Conservation (phyloP, 2,888 invertebrate species). For the Standfussiana lucernea region DNA sequence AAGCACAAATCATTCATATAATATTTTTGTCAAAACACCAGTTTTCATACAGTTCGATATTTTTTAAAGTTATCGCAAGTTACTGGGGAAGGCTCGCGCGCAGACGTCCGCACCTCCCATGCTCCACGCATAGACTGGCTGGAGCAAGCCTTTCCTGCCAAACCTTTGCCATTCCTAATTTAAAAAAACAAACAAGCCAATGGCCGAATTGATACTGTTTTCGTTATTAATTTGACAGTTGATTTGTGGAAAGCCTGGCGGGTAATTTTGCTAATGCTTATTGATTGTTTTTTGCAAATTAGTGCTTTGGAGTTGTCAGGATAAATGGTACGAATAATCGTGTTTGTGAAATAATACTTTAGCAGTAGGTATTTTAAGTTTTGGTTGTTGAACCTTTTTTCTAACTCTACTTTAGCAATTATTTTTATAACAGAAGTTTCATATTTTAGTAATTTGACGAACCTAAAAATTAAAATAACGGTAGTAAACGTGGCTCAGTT, state of each 20-base stretch:
- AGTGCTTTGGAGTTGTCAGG: neutral
- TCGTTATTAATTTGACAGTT: slow-evolving; percentile 19
- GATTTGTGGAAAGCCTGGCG: neutral
- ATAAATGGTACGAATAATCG: neutral
- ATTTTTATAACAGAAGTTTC: neutral
- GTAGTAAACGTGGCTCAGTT: no score
- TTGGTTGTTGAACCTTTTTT: neutral
- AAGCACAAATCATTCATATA: slow-evolving; percentile 27
- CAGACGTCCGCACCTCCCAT: slow-evolving; percentile 54
- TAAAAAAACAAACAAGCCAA: slow-evolving; percentile 40
- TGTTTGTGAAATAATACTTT: neutral
- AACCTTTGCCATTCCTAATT: slow-evolving; percentile 35
- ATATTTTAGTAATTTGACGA: neutral
- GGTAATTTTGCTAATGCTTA: slow-evolving; percentile 11
- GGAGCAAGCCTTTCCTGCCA: slow-evolving; percentile 21
- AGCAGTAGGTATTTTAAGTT: neutral
- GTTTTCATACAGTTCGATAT: slow-evolving; percentile 22
- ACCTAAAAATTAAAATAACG: neutral
- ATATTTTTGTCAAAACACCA: slow-evolving; percentile 4
- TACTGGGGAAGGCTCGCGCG: slow-evolving; percentile 26
- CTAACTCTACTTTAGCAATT: neutral
- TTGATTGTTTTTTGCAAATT: slow-evolving; percentile 20
- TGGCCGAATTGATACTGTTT: slow-evolving; percentile 27
- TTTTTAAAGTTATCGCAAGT: slow-evolving; percentile 52
- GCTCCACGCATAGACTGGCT: slow-evolving; percentile 56